Conservation (phyloP, 2,797 vertebrate genomes). For the Cuniculus paca region DNA sequence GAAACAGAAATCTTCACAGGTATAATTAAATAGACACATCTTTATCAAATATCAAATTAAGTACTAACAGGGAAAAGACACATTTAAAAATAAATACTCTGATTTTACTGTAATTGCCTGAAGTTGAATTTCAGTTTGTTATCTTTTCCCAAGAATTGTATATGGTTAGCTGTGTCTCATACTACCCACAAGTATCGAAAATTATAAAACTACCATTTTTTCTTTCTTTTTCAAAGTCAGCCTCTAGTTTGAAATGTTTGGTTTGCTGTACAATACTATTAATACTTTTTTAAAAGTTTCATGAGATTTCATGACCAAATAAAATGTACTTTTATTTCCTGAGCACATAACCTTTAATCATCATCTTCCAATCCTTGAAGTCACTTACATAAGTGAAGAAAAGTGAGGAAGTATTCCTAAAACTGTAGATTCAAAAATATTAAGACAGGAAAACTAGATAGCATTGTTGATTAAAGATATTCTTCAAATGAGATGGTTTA, state of each 20-base stretch:
- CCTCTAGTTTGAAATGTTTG: not conserved
- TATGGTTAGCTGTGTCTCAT: not conserved
- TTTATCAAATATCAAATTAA: not conserved
- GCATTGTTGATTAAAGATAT: not conserved
- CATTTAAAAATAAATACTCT: not conserved
- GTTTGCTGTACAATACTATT: not conserved
- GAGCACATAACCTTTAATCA: not conserved
- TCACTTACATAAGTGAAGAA: not conserved
- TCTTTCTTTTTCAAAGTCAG: not conserved
- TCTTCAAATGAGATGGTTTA: not conserved
- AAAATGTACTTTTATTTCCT: not conserved
- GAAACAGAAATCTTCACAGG: not conserved
- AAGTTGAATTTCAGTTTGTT: not conserved
- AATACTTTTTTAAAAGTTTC: slow-evolving; percentile 7
- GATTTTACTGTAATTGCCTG: not conserved
- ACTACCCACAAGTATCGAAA: not conserved
- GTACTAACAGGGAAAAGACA: not conserved
- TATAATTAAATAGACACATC: not conserved
- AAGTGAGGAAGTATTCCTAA: not conserved
- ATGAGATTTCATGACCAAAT: slow-evolving; percentile 24
- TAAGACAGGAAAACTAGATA: not conserved
- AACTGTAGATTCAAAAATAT: not conserved
- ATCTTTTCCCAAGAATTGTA: not conserved
- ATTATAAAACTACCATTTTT: not conserved
- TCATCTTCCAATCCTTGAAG: not conserved